These are phyloP conservation scores for Prorops nasuta DNA, from an alignment of 1,140 invertebrate species.

Conservation along the genomic window DNA sequence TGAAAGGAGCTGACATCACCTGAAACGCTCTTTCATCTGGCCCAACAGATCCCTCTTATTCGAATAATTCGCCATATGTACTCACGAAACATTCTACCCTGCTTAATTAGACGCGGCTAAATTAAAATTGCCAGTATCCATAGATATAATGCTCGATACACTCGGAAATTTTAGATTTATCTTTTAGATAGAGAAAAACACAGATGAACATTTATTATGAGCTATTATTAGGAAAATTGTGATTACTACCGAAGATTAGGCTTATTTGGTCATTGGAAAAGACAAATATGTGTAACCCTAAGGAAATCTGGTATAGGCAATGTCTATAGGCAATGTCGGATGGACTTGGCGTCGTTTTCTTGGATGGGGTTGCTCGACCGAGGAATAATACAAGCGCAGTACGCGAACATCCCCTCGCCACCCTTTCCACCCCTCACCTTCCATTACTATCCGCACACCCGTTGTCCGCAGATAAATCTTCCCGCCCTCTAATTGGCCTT, in stretches of 20 bases:
- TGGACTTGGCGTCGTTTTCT: constrained; percentile 32
- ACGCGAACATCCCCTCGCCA: constrained; percentile 37
- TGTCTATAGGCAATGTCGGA: constrained; percentile 40
- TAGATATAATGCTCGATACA: too few relatives aligned
- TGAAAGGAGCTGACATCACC: constrained; percentile 33
- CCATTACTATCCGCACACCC: constrained; percentile 49
- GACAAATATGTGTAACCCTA: constrained; percentile 15
- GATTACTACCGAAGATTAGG: too few relatives aligned
- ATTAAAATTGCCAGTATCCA: too few relatives aligned
- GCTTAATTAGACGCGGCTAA: too few relatives aligned
- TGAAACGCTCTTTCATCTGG: constrained; percentile 40
- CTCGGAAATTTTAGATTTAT: too few relatives aligned
- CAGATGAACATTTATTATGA: too few relatives aligned
- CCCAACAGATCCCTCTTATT: too few relatives aligned
- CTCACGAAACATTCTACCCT: too few relatives aligned
- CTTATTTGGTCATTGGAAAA: not conserved
- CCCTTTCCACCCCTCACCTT: too few relatives aligned
- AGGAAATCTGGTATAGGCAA: constrained; percentile 24
- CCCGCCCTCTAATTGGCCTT: constrained; percentile 57
- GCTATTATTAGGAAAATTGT: too few relatives aligned
- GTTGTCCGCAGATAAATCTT: constrained; percentile 57
- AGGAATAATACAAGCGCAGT: constrained; percentile 50
- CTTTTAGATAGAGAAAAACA: too few relatives aligned
- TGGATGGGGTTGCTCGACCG: constrained; percentile 40
- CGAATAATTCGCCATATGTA: too few relatives aligned